Percentiles rank a stretch among this genome's conserved stretches.
These are phyloP conservation scores for Calliopum simillimum DNA, from an alignment of 2,888 invertebrate species.

Conservation along the genomic window DNA sequence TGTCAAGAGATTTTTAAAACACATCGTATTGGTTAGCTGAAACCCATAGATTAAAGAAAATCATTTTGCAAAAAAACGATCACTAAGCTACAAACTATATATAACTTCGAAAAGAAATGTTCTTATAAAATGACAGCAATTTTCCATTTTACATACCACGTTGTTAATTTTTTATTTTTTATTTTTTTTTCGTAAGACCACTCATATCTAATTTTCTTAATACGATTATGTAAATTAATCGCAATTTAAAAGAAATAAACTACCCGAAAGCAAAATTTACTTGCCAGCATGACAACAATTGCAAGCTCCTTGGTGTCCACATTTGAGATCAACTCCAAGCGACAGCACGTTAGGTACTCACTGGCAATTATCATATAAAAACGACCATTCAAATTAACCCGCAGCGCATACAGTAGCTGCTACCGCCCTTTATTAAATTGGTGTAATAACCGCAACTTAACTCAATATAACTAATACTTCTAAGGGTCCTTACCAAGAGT, in stretches of 20 bases:
- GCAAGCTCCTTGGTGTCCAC: conserved; percentile 8
- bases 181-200: too few relatives aligned
- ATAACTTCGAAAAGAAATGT: too few relatives aligned
- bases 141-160: not conserved
- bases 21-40: too few relatives aligned
- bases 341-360: conserved; percentile 39
- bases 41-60: too few relatives aligned
- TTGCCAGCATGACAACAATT: not conserved
- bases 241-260: conserved; percentile 25
- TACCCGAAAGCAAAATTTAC: conserved; percentile 12
- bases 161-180: too few relatives aligned
- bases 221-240: conserved; percentile 29
- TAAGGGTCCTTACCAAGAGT: not conserved
- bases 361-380: conserved; percentile 41
- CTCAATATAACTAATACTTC: not conserved
- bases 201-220: not conserved
- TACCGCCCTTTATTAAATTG: conserved; percentile 3
- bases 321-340: conserved; percentile 7
- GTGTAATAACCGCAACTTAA: conserved; percentile 7
- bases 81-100: too few relatives aligned
- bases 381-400: conserved; percentile 19
- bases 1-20: too few relatives aligned
- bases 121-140: too few relatives aligned
- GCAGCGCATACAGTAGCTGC: not conserved
- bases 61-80: too few relatives aligned